Base-by-base conservation (phyloP, 2,797 vertebrate species). In the Poecilia picta region DNA sequence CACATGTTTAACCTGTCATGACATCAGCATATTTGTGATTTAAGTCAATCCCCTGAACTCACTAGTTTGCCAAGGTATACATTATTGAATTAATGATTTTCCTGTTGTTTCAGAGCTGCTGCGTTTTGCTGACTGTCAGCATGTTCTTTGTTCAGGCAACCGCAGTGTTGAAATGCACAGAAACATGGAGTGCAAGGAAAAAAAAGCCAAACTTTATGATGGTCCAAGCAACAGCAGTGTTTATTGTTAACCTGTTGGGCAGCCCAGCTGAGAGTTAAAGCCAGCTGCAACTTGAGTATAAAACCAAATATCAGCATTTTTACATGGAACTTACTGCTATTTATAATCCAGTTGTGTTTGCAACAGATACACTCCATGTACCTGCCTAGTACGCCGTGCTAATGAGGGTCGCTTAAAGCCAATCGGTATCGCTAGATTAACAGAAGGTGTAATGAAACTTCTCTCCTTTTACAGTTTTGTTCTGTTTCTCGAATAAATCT, bases 201-300 rank as follows among this genome's bases (percentile, higher is more conserved):
- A 91, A 91, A 71, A 81, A 82, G 76, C 53, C 43, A 80, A 86
- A 83, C 64, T 90, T 91, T 89, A 91, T 73, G 82, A 83, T 91
- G 75, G 81, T 85, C 87, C 76, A 87, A 83, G 84, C 88, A 92
- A 84, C 87, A 79, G 80, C 84, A 73, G 89, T 92, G 91, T 92
- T 93, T 92, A 93, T 91, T 84, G 90, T 84, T 89, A 90, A 93
- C 92, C 93, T 77, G 28, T 88, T 25, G 83, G 89, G 91, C 90
- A 81, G 81, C 81, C 33, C 82, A 83, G 71, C 31, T 1, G 84
- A 80, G 83, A 82, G 83, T 91, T 89, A 89, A 77, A 89, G 75
- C 84, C 92, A 89, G 92, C 90, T 94, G 91, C 87, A 84, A 85
- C 89, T 88, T 82, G 81, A 88, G 90, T 88, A 91, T 86, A 77